Percentiles rank a stretch among this genome's conserved stretches.
phyloP scores from a whole-genome alignment of 2,113 vertebrate species.

The Thinocorus orbignyianus region DNA sequence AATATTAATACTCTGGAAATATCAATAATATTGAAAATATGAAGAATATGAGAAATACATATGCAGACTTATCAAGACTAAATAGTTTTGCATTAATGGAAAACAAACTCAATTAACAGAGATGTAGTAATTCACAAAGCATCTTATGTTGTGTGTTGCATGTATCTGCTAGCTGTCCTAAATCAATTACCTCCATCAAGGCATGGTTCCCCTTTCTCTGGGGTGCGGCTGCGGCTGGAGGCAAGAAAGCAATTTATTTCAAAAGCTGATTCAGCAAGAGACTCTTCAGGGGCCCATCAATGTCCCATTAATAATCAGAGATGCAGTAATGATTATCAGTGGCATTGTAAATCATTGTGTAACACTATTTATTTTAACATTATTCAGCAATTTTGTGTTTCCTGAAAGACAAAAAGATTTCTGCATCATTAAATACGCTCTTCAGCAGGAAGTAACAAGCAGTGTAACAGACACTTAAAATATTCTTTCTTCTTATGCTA shows the following conservation, averaged over 20 bases:
- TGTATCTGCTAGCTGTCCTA: background rate
- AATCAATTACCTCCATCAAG: conserved; percentile 57
- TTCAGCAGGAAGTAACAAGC: background rate
- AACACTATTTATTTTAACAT: conserved; percentile 41
- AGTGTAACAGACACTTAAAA: background rate
- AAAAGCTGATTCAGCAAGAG: conserved; percentile 61
- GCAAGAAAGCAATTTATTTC: conserved; percentile 62
- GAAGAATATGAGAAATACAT: background rate
- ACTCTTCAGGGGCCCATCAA: conserved; percentile 30
- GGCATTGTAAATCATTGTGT: background rate
- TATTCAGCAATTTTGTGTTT: conserved; percentile 25
- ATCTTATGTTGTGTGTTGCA: background rate
- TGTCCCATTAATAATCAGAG: conserved; percentile 38
- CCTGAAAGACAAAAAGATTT: background rate
- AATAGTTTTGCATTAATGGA: background rate
- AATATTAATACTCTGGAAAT: background rate
- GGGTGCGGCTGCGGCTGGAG: background rate
- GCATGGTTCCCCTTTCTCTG: background rate
- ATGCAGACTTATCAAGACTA: background rate
- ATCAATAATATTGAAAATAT: background rate
- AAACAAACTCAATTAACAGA: background rate
- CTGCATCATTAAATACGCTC: background rate
- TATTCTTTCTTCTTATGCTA: background rate
- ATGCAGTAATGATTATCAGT: background rate
- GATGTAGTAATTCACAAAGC: background rate